Percentiles rank a stretch among this genome's conserved stretches.
These are phyloP conservation scores for Muscicapa adusta DNA, from an alignment of 2,113 vertebrate species.

Conservation along the genomic window DNA sequence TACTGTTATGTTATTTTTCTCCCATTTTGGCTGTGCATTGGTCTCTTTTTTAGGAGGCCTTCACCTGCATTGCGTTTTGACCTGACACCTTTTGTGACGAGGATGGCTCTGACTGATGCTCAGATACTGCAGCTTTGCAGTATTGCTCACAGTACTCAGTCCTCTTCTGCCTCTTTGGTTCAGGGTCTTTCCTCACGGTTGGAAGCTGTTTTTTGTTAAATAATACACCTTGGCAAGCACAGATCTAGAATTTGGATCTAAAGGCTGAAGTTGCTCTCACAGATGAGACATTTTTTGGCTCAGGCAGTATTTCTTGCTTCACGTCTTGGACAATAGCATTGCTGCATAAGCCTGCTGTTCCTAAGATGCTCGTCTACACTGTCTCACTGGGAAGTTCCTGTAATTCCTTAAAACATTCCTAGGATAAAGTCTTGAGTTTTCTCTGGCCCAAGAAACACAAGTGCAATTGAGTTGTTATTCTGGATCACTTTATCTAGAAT, in stretches of 20 bases:
- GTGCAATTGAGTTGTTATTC: not conserved
- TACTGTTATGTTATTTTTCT: not conserved
- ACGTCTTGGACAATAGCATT: not conserved
- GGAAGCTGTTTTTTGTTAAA: not conserved
- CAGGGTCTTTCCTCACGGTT: not conserved
- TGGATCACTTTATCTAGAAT: no score
- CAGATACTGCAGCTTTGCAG: not conserved
- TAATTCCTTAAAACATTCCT: not conserved
- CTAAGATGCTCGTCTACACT: not conserved
- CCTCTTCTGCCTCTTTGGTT: not conserved
- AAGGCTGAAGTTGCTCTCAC: not conserved
- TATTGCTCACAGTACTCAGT: accelerated
- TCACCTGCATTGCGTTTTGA: accelerated
- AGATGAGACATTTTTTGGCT: not conserved
- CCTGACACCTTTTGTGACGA: not conserved
- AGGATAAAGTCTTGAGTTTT: not conserved
- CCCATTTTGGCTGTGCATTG: not conserved
- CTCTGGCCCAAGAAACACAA: not conserved
- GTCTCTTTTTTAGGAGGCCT: not conserved
- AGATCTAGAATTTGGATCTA: not conserved
- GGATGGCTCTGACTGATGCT: not conserved
- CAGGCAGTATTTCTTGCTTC: not conserved
- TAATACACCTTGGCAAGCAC: not conserved
- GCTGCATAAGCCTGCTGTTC: not conserved
- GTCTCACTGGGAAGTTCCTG: not conserved